Conservation (phyloP, 2,113 vertebrate genomes). For the Ginglymostoma cirratum region DNA sequence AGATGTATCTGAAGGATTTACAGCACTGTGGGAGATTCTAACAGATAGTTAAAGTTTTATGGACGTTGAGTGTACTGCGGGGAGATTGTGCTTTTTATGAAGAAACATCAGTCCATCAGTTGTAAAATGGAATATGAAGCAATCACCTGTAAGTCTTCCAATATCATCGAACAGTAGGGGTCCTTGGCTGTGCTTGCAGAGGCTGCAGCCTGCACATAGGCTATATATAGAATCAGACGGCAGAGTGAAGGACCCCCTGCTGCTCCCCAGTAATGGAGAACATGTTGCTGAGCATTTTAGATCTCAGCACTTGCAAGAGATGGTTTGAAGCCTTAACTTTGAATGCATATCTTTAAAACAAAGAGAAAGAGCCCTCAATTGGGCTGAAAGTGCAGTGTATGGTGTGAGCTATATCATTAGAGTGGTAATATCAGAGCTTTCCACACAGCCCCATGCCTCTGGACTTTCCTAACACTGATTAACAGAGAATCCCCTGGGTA, state of each 20-base stretch:
- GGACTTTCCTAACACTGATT: background rate
- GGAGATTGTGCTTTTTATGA: constrained; percentile 18
- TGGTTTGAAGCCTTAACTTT: background rate
- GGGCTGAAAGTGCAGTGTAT: background rate
- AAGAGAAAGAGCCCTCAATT: background rate
- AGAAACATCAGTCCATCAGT: constrained; percentile 3
- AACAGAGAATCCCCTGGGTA: background rate
- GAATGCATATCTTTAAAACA: background rate
- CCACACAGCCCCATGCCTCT: no score
- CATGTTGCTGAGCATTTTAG: background rate
- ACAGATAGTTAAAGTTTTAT: constrained; percentile 35
- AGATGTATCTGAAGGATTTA: constrained; percentile 6
- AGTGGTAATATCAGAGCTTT: background rate
- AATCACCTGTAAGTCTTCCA: background rate
- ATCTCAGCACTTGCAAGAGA: background rate
- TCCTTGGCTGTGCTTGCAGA: background rate
- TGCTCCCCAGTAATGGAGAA: constrained; percentile 12
- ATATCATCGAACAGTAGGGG: constrained; percentile 9
- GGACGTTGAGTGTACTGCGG: background rate
- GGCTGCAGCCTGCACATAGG: background rate
- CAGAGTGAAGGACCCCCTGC: background rate
- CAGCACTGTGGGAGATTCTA: background rate
- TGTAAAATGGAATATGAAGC: constrained; percentile 23
- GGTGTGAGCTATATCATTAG: background rate
- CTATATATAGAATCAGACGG: background rate